Conservation (phyloP, 2,888 invertebrate species). For the Sphinx pinastri region DNA sequence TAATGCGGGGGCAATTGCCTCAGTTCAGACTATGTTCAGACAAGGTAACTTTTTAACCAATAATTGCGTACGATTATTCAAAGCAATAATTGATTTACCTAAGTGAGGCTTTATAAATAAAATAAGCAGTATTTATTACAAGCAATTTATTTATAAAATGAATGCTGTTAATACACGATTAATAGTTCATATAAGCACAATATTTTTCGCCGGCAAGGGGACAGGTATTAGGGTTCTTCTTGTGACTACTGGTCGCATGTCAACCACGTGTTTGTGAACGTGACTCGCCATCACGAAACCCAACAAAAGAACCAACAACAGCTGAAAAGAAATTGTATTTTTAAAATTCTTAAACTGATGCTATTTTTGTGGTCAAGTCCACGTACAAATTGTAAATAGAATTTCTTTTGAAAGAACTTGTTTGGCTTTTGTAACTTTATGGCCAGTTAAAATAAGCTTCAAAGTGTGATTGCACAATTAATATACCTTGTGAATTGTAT, state of each 20-base stretch:
- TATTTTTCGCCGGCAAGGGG: neutral
- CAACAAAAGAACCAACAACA: constrained; percentile 18
- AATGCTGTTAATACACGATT: neutral
- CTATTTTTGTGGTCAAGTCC: neutral
- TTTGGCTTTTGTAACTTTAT: neutral
- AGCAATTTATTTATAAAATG: neutral
- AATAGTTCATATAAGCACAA: neutral
- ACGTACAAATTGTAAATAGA: neutral
- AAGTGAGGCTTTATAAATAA: neutral
- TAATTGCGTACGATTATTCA: no score
- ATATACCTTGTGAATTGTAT: no score
- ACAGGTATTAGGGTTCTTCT: neutral
- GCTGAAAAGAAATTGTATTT: constrained; percentile 1
- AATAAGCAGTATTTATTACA: neutral
- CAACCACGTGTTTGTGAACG: constrained; percentile 7
- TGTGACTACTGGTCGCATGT: neutral
- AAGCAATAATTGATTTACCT: no score
- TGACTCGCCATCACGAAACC: neutral
- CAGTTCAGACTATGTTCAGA: no score
- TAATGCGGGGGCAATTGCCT: no score
- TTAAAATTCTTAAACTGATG: neutral
- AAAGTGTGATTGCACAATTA: neutral
- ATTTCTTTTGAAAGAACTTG: neutral
- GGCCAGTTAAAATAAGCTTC: neutral
- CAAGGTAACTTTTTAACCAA: no score